phyloP scores from a whole-genome alignment of 2,113 vertebrate species.

The Eptesicus fuscus region DNA sequence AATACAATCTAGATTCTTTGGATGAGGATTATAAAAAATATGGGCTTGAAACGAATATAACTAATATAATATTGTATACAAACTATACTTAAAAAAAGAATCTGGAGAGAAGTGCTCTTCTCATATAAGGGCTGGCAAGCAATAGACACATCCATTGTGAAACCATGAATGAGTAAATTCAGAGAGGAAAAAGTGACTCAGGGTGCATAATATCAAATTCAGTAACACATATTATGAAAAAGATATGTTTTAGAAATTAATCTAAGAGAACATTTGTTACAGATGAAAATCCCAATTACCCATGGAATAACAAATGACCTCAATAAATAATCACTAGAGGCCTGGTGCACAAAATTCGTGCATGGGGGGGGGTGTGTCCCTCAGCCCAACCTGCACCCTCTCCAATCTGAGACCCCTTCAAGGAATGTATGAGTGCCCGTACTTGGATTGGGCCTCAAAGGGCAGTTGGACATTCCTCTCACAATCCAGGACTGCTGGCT shows the following conservation, averaged over 20 bases:
- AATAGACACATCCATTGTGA: background rate
- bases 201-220: background rate
- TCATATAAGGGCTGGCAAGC: background rate
- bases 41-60: background rate
- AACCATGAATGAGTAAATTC: background rate
- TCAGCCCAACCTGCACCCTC: no score
- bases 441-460: no score
- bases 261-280: background rate
- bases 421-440: no score
- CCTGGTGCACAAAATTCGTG: no score
- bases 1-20: conserved; percentile 8
- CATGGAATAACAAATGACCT: background rate
- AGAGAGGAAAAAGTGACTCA: background rate
- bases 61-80: background rate
- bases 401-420: no score
- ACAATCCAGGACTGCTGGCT: no score
- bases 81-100: background rate
- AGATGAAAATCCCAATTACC: background rate
- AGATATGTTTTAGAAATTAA: conserved; percentile 34
- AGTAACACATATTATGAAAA: background rate
- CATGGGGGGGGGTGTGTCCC: no score
- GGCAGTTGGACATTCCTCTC: no score
- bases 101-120: background rate
- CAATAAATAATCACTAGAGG: background rate
- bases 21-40: conserved; percentile 3